Percentiles rank a stretch among this genome's conserved stretches.
Conservation (phyloP, 53 echinoderm and acorn worm species). For the Paracentrotus lividus region DNA sequence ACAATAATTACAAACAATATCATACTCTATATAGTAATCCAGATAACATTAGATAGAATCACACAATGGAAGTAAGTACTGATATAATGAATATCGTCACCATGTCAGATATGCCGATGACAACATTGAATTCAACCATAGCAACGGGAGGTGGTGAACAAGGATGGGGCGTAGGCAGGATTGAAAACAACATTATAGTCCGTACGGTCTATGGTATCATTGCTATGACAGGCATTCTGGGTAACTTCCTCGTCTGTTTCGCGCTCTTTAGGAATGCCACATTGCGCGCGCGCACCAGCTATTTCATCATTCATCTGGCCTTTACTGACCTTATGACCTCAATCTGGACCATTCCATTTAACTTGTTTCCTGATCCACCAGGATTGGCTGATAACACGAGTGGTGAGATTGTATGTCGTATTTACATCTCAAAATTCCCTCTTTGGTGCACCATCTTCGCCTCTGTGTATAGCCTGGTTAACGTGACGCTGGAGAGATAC, state of each 20-base stretch:
- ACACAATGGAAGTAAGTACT: not conserved
- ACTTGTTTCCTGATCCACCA: constrained; percentile 83
- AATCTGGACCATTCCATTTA: constrained; percentile 86
- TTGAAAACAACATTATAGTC: constrained; percentile 78
- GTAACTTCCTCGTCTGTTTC: constrained; percentile 82
- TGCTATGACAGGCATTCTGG: constrained; percentile 78
- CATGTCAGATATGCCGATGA: not conserved
- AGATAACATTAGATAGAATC: not conserved
- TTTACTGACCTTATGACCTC: constrained; percentile 85
- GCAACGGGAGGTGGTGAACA: constrained; percentile 7
- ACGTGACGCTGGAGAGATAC: constrained; percentile 86
- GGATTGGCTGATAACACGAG: constrained; percentile 61
- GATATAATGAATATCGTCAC: not conserved
- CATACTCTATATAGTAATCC: too few relatives aligned
- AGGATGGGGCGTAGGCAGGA: constrained; percentile 85
- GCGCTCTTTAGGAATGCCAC: constrained; percentile 77
- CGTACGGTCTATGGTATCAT: constrained; percentile 84
- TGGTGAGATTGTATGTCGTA: constrained; percentile 86
- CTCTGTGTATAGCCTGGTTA: constrained; percentile 88
- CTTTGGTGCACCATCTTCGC: constrained; percentile 86
- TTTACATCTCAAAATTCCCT: constrained; percentile 87
- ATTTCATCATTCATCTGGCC: constrained; percentile 90
- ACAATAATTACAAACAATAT: too few relatives aligned
- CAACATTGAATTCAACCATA: constrained; percentile 18
- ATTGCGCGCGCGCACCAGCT: constrained; percentile 85